Evolutionary conservation across 1,140 invertebrate genomes (phyloP).

Genomic region (Euglossa dilemma): DNA sequence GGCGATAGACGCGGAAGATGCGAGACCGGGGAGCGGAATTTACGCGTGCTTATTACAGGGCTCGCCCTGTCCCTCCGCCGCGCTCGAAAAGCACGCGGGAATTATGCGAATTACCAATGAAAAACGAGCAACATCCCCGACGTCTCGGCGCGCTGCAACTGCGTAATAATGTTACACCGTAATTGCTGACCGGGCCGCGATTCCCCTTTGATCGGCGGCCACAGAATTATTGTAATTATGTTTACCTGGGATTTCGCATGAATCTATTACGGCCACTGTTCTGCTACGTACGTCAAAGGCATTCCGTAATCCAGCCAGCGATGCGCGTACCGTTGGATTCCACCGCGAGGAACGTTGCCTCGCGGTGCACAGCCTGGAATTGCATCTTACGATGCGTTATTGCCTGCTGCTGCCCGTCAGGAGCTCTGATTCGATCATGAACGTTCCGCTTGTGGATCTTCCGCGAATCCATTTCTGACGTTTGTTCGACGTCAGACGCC

Average conservation of each 20-base stretch:
- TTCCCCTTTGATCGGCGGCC: constrained; percentile 38
- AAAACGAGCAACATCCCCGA: background rate
- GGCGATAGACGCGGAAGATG: background rate
- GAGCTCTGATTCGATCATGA: background rate
- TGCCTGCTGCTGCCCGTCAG: background rate
- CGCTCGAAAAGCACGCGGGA: background rate
- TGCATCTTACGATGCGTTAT: constrained; percentile 40
- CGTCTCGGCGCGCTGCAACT: background rate
- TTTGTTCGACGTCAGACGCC: background rate
- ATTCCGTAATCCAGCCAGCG: constrained; percentile 51
- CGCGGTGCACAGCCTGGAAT: constrained; percentile 18
- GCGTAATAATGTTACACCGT: constrained; percentile 31
- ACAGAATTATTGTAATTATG: constrained; percentile 62
- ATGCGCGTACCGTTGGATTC: constrained; percentile 41
- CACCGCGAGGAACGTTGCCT: background rate
- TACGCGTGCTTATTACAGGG: constrained; percentile 24
- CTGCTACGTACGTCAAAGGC: constrained; percentile 63
- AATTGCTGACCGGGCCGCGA: constrained; percentile 28
- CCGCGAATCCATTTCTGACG: background rate
- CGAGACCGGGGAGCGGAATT: background rate
- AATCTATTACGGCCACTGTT: constrained; percentile 59
- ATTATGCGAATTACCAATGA: constrained; percentile 18
- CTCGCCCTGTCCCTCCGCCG: background rate
- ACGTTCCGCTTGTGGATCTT: background rate
- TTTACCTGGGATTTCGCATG: constrained; percentile 57